These are phyloP conservation scores for Stercorarius parasiticus DNA, from an alignment of 2,113 vertebrate species.

Conservation along the genomic window DNA sequence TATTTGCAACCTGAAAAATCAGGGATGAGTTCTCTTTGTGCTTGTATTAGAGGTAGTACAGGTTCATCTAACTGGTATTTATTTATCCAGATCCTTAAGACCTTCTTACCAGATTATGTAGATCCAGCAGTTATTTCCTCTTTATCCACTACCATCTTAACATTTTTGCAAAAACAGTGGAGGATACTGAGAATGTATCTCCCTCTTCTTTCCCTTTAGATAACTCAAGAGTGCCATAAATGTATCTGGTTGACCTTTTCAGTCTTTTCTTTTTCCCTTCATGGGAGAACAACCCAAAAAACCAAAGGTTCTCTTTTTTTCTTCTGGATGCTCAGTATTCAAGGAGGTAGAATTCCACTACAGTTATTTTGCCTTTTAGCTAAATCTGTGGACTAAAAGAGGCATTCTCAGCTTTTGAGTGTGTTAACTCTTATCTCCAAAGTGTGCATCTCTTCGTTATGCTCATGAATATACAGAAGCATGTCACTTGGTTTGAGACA, in stretches of 20 bases:
- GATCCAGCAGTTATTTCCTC: neutral
- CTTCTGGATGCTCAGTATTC: neutral
- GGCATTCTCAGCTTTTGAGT: neutral
- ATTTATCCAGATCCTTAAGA: neutral
- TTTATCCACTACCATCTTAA: neutral
- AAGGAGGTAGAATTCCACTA: neutral
- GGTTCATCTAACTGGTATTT: neutral
- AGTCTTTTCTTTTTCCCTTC: neutral
- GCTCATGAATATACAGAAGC: neutral
- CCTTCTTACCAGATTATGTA: neutral
- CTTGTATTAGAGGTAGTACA: neutral
- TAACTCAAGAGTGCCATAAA: neutral
- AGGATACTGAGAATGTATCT: neutral
- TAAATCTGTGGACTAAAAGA: neutral
- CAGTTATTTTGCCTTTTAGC: neutral
- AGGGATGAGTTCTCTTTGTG: neutral
- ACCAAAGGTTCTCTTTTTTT: fast-evolving
- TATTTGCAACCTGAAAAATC: neutral
- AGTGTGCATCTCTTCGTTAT: neutral
- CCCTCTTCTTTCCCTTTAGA: neutral
- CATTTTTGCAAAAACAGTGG: neutral
- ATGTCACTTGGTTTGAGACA: neutral
- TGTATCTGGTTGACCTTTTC: neutral
- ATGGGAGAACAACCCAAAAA: neutral
- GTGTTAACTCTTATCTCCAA: neutral